Base-by-base conservation (phyloP, 2,888 invertebrate species). In the Parnassius smintheus region DNA sequence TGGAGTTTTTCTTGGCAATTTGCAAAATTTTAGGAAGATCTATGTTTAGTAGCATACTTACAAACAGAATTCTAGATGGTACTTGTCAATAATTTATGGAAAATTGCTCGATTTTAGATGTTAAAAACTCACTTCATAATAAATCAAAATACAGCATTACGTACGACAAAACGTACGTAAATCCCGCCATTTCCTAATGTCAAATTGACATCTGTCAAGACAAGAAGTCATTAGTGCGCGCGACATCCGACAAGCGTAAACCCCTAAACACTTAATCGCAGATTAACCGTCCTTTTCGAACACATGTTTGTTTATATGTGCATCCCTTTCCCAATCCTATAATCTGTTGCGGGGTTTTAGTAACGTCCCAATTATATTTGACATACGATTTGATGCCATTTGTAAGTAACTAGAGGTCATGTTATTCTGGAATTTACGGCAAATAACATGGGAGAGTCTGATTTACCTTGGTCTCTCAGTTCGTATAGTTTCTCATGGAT, bases 161-260 rank as follows among this genome's bases (percentile, higher is more conserved):
- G 42, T 45, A 18, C 45, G 46, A 48, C 45, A 45, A n/a, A n/a
- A n/a, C n/a, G n/a, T n/a, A n/a, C n/a, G n/a, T n/a, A n/a, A 49
- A 49, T n/a, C 45, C 44, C 59, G 76, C 75, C 78, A 75, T 71
- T 64, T 67, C 54, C 49, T 35, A 55, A 63, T 46, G 59, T 59
- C 66, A 61, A 22, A 59, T 52, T 77, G 82, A 82, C 86, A 86
- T 82, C 86, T 86, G 86, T 86, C 86, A 86, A 72, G 73, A 80
- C 85, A 87, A 87, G 83, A 83, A 81, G 70, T 70, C 71, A 68
- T 69, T 71, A 72, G 66, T 64, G 68, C 48, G 52, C 68, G 64
- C 66, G 65, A 67, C 70, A 64, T 62, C 63, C 71, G 63, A 55
- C 65, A 60, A 13, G 64, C 68, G 70, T 82, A 83, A 82, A 80